These are phyloP conservation scores for Carollia perspicillata DNA, from an alignment of 2,113 vertebrate species.

Conservation along the genomic window DNA sequence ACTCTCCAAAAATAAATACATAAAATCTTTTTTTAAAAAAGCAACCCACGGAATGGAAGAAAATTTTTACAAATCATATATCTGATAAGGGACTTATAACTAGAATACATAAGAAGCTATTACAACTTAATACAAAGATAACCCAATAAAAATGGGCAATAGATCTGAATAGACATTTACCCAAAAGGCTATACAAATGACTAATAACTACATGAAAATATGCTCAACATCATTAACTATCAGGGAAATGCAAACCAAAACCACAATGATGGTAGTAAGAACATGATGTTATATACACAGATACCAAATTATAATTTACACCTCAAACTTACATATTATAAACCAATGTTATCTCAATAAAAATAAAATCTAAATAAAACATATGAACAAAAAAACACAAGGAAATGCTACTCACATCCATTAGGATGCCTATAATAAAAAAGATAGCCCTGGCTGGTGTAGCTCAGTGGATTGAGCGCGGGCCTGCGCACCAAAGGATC, in stretches of 20 bases:
- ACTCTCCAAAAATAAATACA: too few relatives aligned
- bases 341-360: neutral
- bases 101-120: neutral
- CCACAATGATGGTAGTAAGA: neutral
- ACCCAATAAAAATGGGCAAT: neutral
- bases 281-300: neutral
- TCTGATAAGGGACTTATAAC: neutral
- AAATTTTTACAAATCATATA: neutral
- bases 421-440: neutral
- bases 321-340: neutral
- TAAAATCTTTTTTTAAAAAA: too few relatives aligned
- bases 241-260: neutral
- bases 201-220: neutral
- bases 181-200: neutral
- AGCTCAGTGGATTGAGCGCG: too few relatives aligned
- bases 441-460: too few relatives aligned
- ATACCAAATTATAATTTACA: neutral
- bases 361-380: neutral
- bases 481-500: too few relatives aligned
- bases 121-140: slow-evolving; percentile 22
- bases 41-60: neutral
- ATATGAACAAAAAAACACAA: neutral
- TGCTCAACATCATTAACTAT: neutral
- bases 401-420: neutral
- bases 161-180: neutral